Conservation (phyloP, 2,888 invertebrate genomes). For the Cerceris rybyensis region DNA sequence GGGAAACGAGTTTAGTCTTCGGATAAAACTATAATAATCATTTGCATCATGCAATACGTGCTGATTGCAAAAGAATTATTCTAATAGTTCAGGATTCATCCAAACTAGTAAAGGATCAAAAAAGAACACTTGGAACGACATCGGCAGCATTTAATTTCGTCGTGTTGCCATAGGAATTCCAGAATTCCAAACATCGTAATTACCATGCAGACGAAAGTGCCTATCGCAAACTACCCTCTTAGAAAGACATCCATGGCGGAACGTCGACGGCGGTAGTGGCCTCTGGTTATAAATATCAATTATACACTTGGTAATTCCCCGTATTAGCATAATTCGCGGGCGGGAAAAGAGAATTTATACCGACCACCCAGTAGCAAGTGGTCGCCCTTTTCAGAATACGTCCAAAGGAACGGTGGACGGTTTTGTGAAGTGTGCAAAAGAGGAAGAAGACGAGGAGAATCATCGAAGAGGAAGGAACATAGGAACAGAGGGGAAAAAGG, state of each 20-base stretch:
- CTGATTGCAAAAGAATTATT: no score
- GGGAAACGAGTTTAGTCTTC: no score
- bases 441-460: neutral
- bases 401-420: neutral
- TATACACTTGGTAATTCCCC: constrained; percentile 77
- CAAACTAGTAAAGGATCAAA: no score
- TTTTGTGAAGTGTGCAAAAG: constrained; percentile 21
- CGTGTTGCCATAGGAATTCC: neutral
- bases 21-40: no score
- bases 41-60: no score
- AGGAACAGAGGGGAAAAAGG: neutral
- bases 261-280: constrained; percentile 30
- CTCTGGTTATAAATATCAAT: constrained; percentile 79
- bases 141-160: no score
- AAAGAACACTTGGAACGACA: no score
- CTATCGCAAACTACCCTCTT: constrained; percentile 32
- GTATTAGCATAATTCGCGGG: constrained; percentile 79
- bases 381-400: constrained; percentile 29
- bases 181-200: constrained; percentile 41
- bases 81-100: no score
- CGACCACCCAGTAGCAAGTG: constrained; percentile 77
- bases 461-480: neutral
- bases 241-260: neutral
- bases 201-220: constrained; percentile 8
- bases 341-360: constrained; percentile 72